phyloP scores from a whole-genome alignment of 2,797 vertebrate species.

The Bucorvus abyssinicus region DNA sequence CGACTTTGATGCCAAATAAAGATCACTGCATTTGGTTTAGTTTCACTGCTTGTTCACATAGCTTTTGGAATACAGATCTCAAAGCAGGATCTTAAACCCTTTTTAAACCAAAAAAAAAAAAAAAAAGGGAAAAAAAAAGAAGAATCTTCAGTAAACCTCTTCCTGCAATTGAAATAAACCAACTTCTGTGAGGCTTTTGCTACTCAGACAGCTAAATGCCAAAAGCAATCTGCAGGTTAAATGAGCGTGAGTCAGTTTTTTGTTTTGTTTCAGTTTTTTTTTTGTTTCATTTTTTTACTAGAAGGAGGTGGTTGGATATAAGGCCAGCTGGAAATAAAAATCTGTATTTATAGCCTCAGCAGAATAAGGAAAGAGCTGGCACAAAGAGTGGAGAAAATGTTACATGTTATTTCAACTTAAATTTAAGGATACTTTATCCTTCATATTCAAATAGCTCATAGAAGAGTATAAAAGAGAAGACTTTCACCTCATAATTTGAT shows the following conservation, averaged over 20 bases:
- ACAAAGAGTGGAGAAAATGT: constrained; percentile 31
- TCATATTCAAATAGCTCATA: constrained; percentile 43
- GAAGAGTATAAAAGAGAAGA: constrained; percentile 3
- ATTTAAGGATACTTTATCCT: constrained; percentile 14
- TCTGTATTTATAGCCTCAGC: constrained; percentile 52
- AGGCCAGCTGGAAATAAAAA: constrained; percentile 60
- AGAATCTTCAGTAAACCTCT: background rate
- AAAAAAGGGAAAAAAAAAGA: background rate
- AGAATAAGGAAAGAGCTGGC: constrained; percentile 40
- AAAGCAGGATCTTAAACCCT: background rate
- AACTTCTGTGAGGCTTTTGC: background rate
- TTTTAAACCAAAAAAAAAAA: background rate
- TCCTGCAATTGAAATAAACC: background rate
- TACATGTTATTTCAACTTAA: background rate
- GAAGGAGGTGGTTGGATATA: constrained; percentile 51
- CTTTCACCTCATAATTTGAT: constrained; percentile 34
- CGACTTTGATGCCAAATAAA: background rate
- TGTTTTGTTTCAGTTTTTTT: background rate
- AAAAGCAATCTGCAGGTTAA: constrained; percentile 52
- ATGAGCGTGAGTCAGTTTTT: background rate
- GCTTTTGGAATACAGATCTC: background rate
- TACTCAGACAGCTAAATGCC: constrained; percentile 47
- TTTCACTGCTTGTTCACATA: background rate
- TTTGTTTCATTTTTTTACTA: background rate
- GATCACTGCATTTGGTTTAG: background rate